Evolutionary conservation across 1,140 invertebrate genomes (phyloP).

Genomic region (Cheumatopsyche charites): DNA sequence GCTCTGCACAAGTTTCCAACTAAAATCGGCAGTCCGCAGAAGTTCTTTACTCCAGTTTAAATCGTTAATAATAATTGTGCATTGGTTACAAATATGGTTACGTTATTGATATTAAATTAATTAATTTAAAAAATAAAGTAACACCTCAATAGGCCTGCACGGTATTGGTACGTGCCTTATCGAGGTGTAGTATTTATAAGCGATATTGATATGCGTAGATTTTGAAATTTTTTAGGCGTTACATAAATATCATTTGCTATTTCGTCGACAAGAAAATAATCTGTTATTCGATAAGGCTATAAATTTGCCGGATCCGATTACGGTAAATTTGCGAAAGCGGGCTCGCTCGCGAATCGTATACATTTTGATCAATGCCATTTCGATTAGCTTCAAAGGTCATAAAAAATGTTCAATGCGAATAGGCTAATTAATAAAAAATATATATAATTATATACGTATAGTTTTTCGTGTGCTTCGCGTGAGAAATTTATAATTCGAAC

Average conservation of each 20-base stretch:
- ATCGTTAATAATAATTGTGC: too few species aligned
- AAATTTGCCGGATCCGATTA: conserved; percentile 18
- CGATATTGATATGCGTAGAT: background rate
- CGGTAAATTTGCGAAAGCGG: background rate
- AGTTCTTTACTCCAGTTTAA: too few species aligned
- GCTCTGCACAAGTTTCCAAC: too few species aligned
- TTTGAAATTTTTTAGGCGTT: background rate
- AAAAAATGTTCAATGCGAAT: background rate
- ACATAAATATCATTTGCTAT: conserved; percentile 17
- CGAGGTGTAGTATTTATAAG: background rate
- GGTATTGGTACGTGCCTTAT: too few species aligned
- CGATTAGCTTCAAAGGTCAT: background rate
- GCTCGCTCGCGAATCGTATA: background rate
- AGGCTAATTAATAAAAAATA: conserved; percentile 6
- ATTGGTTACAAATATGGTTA: too few species aligned
- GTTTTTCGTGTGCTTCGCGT: background rate
- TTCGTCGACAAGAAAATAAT: conserved; percentile 18
- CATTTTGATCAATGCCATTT: conserved; percentile 15
- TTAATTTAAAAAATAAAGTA: too few species aligned
- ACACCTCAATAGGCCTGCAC: too few species aligned
- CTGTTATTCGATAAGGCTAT: conserved; percentile 22
- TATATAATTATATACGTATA: background rate
- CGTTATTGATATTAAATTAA: too few species aligned
- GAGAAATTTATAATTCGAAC: background rate
- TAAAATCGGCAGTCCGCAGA: too few species aligned